phyloP scores from a whole-genome alignment of 1,140 invertebrate genomes.

The Augochlora pura region DNA sequence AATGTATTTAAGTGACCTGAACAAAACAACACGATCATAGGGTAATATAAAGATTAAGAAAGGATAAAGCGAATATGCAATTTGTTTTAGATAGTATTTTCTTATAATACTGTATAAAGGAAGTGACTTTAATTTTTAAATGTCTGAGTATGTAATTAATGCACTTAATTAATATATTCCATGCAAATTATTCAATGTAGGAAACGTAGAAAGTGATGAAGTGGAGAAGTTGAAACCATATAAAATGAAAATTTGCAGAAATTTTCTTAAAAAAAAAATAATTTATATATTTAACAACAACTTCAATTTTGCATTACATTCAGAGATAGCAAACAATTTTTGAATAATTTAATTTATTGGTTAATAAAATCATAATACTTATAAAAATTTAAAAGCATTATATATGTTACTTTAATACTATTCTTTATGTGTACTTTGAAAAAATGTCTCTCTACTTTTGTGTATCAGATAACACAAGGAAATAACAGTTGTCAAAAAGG shows the following conservation, averaged over 20 bases:
- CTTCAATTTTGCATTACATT: background rate
- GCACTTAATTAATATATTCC: constrained; percentile 15
- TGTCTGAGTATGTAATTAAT: constrained; percentile 17
- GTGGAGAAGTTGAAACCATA: background rate
- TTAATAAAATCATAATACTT: background rate
- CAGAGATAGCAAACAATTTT: background rate
- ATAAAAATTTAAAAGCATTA: background rate
- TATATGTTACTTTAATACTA: background rate
- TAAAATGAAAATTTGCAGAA: background rate
- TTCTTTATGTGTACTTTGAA: constrained; percentile 12
- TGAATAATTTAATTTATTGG: background rate
- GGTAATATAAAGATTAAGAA: constrained; percentile 75
- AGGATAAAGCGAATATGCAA: constrained; percentile 68
- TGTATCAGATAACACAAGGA: constrained; percentile 31
- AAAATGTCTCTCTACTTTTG: constrained; percentile 25
- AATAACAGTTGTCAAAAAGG: constrained; percentile 38
- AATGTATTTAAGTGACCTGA: constrained; percentile 81
- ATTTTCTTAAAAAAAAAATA: background rate
- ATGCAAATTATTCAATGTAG: background rate
- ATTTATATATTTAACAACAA: background rate
- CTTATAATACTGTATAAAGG: constrained; percentile 41
- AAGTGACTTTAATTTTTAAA: constrained; percentile 22
- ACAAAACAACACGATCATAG: constrained; percentile 81
- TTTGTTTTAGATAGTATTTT: constrained; percentile 49
- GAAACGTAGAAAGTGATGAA: background rate